These are phyloP conservation scores for Entomobrya multifasciata DNA, from an alignment of 2,888 invertebrate species.

Conservation along the genomic window DNA sequence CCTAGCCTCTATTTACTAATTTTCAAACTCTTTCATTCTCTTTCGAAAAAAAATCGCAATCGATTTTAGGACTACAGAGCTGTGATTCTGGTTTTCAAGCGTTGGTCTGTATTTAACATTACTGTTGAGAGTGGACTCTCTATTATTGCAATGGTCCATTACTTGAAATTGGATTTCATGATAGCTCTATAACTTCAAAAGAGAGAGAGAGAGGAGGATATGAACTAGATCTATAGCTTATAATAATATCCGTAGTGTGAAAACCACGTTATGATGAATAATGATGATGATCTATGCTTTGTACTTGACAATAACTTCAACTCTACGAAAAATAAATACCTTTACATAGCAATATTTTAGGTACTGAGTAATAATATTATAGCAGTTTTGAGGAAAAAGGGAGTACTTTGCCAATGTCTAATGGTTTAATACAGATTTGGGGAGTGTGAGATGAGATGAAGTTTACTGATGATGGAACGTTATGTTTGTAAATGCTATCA, in stretches of 20 bases:
- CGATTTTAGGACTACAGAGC: slow-evolving; percentile 21
- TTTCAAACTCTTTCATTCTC: background rate
- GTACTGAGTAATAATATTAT: background rate
- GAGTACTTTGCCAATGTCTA: slow-evolving; percentile 40
- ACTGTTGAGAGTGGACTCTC: too few species aligned
- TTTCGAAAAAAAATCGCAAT: slow-evolving; percentile 25
- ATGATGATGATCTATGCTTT: background rate
- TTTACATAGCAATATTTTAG: background rate
- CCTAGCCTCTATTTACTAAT: background rate
- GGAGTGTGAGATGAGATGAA: slow-evolving; percentile 12
- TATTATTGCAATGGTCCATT: background rate
- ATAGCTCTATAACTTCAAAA: too few species aligned
- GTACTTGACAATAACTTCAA: slow-evolving; percentile 34
- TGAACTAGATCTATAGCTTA: background rate
- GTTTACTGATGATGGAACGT: background rate
- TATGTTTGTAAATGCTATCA: background rate
- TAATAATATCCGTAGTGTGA: background rate
- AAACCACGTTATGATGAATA: background rate
- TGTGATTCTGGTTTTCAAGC: slow-evolving; percentile 21
- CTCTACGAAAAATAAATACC: background rate
- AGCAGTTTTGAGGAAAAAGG: slow-evolving; percentile 38
- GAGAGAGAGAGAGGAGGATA: too few species aligned
- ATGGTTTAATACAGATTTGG: background rate
- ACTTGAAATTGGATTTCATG: background rate
- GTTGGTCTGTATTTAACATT: too few species aligned